Base-by-base conservation (phyloP, 2,113 vertebrate genomes). In the Lepisosteus osseus region DNA sequence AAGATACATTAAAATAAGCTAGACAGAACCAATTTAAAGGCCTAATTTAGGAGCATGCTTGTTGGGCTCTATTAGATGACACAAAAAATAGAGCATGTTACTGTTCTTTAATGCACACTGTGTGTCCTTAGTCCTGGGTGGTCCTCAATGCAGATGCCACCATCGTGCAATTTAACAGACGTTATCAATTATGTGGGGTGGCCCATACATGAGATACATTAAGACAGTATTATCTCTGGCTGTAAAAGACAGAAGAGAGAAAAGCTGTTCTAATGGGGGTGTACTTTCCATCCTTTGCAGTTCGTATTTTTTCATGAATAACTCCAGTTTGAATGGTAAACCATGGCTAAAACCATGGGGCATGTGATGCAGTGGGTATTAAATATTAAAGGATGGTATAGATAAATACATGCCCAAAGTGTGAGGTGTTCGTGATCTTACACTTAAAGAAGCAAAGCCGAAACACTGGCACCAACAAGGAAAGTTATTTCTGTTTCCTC, bases 81-180 rank as follows among this genome's bases (percentile, higher is more conserved):
- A 9, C 47, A 51, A 1, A 51, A 5, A 51, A 5, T 51, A 51
- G 9, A 5, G 5, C 47, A 5, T 51, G 47, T 51, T 51, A 29
- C 47, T 51, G 47, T 29, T 29, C 47, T 51, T 51, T 9, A 51
- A 9, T 51, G 47, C 47, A 9, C 47, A 9, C 76, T 74, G 68
- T 74, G 68, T 54, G 69, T 72, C 29, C 62, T 54, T 63, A 41
- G 69, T 67, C 7, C 62, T 82, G 86, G 82, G 87, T 86, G 84
- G 85, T 89, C 85, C 29, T 74, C 66, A 14, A 61, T 63, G 66
- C 43, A 55, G 61, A 75, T 61, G 61, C 62, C 61, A 72, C 72
- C 57, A 43, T 44, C 66, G 54, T 51, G 69, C 56, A 71, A 62
- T 63, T 56, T 66, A 74, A 55, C 63, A 79, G 69, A 71, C 72